phyloP scores from a whole-genome alignment of 2,888 invertebrate genomes.

The Diploptera punctata region DNA sequence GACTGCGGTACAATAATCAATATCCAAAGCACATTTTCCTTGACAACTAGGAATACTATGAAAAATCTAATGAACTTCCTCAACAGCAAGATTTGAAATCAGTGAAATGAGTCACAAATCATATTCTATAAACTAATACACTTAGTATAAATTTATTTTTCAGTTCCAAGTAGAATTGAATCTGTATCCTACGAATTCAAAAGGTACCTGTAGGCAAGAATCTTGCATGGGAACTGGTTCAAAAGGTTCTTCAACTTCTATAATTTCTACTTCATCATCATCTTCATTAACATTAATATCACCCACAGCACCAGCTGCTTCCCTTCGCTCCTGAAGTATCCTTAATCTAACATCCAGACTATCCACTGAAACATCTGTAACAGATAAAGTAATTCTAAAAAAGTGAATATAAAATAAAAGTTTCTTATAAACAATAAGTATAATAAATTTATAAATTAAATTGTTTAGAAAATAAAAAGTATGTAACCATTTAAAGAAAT shows the following conservation, averaged over 20 bases:
- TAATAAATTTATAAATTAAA: background rate
- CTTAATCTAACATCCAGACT: conserved; percentile 32
- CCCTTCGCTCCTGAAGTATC: conserved; percentile 18
- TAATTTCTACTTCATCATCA: conserved; percentile 63
- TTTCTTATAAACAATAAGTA: background rate
- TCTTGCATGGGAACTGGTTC: conserved; percentile 88
- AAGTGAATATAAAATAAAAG: background rate
- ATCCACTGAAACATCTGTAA: conserved; percentile 26
- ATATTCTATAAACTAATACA: too few relatives aligned
- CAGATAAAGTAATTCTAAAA: background rate
- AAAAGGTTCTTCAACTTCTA: conserved; percentile 79
- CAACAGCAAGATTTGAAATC: too few relatives aligned
- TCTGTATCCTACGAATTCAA: too few relatives aligned
- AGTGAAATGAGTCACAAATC: too few relatives aligned
- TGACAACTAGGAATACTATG: too few relatives aligned
- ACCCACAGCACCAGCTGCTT: conserved; percentile 18
- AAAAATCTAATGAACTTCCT: too few relatives aligned
- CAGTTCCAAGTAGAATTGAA: too few relatives aligned
- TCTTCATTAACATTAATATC: conserved; percentile 22
- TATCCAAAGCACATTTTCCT: too few relatives aligned
- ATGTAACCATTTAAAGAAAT: too few relatives aligned
- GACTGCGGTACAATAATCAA: too few relatives aligned
- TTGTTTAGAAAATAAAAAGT: too few relatives aligned
- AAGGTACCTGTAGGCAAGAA: conserved; percentile 85
- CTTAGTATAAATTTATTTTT: too few relatives aligned